Percentiles rank a stretch among this genome's conserved stretches.
These are phyloP conservation scores for Bucco capensis DNA, from an alignment of 2,113 vertebrate genomes.

Conservation along the genomic window DNA sequence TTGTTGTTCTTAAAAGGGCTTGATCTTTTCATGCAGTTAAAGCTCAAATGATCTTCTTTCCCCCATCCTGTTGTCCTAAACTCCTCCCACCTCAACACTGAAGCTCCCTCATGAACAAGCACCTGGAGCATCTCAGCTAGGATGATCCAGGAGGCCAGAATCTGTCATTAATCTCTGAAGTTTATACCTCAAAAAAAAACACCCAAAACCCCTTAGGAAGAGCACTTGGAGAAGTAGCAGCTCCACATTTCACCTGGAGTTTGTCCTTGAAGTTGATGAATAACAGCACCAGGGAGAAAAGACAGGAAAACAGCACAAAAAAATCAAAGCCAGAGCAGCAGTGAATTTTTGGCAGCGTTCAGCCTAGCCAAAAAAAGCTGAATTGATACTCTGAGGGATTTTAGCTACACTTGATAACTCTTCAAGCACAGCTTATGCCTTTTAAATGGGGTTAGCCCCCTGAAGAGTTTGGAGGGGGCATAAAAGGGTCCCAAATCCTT, in stretches of 20 bases:
- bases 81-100: conserved; percentile 44
- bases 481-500: neutral
- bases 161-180: conserved; percentile 40
- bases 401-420: fast-evolving
- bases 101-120: neutral
- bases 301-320: too few relatives aligned
- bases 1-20: conserved; percentile 75
- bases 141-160: neutral
- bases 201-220: neutral
- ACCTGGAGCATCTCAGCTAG: neutral
- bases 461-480: neutral
- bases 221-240: neutral
- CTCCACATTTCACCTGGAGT: neutral
- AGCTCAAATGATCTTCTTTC: neutral
- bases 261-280: neutral
- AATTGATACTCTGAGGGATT: fast-evolving
- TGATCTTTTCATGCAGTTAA: conserved; percentile 71
- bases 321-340: neutral
- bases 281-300: neutral
- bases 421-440: neutral
- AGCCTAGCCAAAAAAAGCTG: too few relatives aligned
- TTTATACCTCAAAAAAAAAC: neutral
- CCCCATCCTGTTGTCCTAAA: neutral
- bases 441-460: neutral
- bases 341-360: too few relatives aligned